These are phyloP conservation scores for Coregonus sp. DNA, from an alignment of 2,797 vertebrate genomes.

Conservation along the genomic window DNA sequence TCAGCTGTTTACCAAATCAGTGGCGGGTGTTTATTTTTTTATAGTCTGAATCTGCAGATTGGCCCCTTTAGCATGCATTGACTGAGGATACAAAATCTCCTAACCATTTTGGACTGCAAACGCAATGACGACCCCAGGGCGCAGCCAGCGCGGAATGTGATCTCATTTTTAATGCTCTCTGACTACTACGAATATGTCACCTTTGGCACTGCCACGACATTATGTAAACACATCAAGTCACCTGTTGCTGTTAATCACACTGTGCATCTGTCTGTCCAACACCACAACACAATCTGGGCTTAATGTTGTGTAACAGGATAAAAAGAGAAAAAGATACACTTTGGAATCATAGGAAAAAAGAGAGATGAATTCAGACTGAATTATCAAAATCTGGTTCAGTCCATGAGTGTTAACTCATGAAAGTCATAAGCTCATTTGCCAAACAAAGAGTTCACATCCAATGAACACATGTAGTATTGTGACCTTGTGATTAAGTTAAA, in stretches of 20 bases:
- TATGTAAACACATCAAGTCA: slow-evolving; percentile 45
- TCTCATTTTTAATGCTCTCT: slow-evolving; percentile 39
- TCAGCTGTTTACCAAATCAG: no score
- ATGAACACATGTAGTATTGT: no score
- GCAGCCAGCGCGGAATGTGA: slow-evolving; percentile 25
- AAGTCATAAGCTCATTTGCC: slow-evolving; percentile 23
- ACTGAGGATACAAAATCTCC: slow-evolving; percentile 17
- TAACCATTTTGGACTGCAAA: slow-evolving; percentile 34
- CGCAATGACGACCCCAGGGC: background rate
- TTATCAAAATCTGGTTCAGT: slow-evolving; percentile 42
- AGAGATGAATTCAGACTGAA: slow-evolving; percentile 31
- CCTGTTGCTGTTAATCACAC: slow-evolving; percentile 44
- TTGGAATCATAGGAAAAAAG: slow-evolving; percentile 37
- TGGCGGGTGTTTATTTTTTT: no score
- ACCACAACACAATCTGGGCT: slow-evolving; percentile 29
- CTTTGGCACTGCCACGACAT: slow-evolving; percentile 49
- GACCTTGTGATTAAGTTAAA: no score
- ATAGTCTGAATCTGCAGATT: background rate
- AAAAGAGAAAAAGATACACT: slow-evolving; percentile 38
- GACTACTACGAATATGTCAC: slow-evolving; percentile 53
- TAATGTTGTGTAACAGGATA: slow-evolving; percentile 30
- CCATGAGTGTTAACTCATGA: slow-evolving; percentile 31
- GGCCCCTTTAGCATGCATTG: background rate
- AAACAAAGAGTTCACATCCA: slow-evolving; percentile 43
- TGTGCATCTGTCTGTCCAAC: slow-evolving; percentile 35